phyloP scores from a whole-genome alignment of 2,888 invertebrate genomes.

The Stomorhina lunata region DNA sequence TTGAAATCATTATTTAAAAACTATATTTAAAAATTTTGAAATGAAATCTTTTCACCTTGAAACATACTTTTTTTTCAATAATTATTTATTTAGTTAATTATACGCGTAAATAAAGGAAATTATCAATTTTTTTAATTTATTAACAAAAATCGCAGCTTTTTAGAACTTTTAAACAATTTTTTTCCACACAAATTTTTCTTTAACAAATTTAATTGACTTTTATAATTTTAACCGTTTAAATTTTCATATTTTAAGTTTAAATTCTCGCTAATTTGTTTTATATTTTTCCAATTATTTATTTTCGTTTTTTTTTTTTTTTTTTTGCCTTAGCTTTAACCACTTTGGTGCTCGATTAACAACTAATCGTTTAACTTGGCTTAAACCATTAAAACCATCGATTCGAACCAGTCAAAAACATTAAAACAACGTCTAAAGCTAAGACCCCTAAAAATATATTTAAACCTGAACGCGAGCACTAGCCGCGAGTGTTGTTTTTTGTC shows the following conservation, averaged over 20 bases:
- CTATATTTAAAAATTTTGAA: background rate
- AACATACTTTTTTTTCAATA: slow-evolving; percentile 5
- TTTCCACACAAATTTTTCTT: no score
- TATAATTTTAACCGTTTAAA: no score
- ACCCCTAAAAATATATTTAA: slow-evolving; percentile 32
- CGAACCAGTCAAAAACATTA: slow-evolving; percentile 4
- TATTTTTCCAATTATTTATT: slow-evolving; percentile 20
- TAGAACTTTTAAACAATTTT: no score
- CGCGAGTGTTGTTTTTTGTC: background rate
- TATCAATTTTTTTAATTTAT: background rate
- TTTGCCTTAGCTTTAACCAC: slow-evolving; percentile 27
- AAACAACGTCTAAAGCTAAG: slow-evolving; percentile 24
- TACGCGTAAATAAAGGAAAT: no score
- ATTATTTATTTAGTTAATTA: background rate
- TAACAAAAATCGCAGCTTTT: no score
- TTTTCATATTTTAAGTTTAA: background rate
- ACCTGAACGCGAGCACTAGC: slow-evolving; percentile 46
- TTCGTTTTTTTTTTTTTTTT: background rate
- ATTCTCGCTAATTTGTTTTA: slow-evolving; percentile 3
- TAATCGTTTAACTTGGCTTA: slow-evolving; percentile 61
- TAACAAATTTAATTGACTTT: no score
- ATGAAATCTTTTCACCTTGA: background rate
- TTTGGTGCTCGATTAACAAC: slow-evolving; percentile 50
- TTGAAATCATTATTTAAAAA: background rate
- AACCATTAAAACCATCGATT: slow-evolving; percentile 40